These are phyloP conservation scores for Schizopygopsis malacanthus DNA, from an alignment of 2,797 vertebrate species.

Conservation along the genomic window DNA sequence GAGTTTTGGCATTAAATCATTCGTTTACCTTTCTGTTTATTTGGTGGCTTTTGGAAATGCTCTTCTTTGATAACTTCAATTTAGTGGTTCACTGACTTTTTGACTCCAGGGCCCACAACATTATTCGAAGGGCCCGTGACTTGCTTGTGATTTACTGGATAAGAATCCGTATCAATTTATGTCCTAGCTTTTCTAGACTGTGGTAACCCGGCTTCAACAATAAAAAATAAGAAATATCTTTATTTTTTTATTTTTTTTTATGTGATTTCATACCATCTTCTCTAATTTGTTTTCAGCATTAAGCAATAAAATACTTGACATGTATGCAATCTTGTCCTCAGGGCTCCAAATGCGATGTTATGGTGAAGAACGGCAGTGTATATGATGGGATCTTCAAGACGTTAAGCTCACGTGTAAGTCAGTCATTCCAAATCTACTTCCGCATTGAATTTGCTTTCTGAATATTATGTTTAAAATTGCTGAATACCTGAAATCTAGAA, in stretches of 20 bases:
- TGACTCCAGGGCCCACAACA: no score
- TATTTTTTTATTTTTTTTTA: background rate
- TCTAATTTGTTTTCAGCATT: background rate
- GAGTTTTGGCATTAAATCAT: slow-evolving; percentile 66
- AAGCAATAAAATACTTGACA: background rate
- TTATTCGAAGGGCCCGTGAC: background rate
- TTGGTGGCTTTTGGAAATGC: background rate
- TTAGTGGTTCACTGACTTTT: background rate
- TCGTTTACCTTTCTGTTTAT: background rate
- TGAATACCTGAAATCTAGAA: background rate
- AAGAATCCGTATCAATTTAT: background rate
- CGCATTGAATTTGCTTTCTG: background rate
- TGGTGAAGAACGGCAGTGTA: slow-evolving; percentile 88
- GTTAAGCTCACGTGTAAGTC: slow-evolving; percentile 88
- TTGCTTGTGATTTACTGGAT: background rate
- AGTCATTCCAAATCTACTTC: slow-evolving; percentile 1
- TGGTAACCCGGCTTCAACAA: background rate
- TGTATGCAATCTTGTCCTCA: slow-evolving; percentile 57
- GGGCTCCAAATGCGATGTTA: slow-evolving; percentile 92
- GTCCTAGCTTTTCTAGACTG: background rate
- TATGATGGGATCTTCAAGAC: slow-evolving; percentile 95
- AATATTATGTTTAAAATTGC: background rate
- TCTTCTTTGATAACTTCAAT: background rate
- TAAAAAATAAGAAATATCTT: background rate
- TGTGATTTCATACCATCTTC: background rate